Conservation (phyloP, 2,113 vertebrate species). For the Caloenas nicobarica region DNA sequence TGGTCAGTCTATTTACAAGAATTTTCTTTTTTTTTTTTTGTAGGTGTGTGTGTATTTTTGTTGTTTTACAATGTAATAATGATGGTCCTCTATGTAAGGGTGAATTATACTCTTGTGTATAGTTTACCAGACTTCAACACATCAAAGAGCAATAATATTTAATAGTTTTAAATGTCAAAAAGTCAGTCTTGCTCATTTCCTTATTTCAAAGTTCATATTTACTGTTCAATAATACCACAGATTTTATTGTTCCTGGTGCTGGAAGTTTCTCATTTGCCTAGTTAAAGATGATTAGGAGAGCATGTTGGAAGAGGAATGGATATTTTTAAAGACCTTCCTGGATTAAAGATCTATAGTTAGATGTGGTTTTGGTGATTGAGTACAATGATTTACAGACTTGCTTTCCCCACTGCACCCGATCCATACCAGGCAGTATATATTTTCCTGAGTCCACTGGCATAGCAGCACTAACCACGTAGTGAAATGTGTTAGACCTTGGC, state of each 20-base stretch:
- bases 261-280: slow-evolving; percentile 5
- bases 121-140: background rate
- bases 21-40: background rate
- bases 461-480: background rate
- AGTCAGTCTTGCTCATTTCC: slow-evolving; percentile 2
- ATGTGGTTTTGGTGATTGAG: background rate
- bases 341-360: background rate
- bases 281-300: background rate
- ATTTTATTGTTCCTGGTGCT: background rate
- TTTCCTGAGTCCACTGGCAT: background rate
- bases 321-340: background rate
- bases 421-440: background rate
- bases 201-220: slow-evolving; percentile 33
- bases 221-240: background rate
- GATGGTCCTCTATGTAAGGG: background rate
- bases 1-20: background rate
- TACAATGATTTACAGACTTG: background rate
- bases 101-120: background rate
- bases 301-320: background rate
- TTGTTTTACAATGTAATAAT: background rate
- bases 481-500: background rate
- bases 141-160: slow-evolving; percentile 7
- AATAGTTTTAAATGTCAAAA: background rate
- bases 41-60: no score
- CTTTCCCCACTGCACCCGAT: background rate